Evolutionary conservation across 2,113 vertebrate species (phyloP), one percentile per base, ranked within the genome.

Genomic region (Tricholaema leucomelas): DNA sequence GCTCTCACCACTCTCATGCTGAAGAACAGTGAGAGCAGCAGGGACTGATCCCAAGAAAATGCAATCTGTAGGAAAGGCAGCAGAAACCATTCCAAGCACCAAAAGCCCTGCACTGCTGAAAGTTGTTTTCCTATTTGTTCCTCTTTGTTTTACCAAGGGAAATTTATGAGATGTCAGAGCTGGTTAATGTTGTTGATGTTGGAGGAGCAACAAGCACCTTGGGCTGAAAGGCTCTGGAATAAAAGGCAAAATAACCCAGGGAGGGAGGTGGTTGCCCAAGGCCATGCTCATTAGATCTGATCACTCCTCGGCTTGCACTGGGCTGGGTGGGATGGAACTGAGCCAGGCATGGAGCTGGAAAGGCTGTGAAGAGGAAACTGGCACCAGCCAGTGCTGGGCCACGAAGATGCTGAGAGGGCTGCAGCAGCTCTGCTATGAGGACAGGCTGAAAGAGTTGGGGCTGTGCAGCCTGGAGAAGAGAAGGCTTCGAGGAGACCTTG

Each of bases 111-210:
- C 5, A 21, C 52, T 42, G 46, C 79, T 73, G 84, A 18, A 91
- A 67, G 64, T 82, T 74, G 55, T 75, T 92, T 81, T 65, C 59
- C 65, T 91, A 12, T 90, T 92, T 91, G 66, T 65, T 81, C 77
- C 67, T 2, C 46, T 93, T 66, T 88, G 86, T 80, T 92, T 90
- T 59, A 95, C 81, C 90, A 72, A 71, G 81, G 84, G 87, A 92
- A 96, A 96, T 95, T 85, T 94, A 96, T 91, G 93, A 93, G 88
- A 55, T 91, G 90, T 93, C 95, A 85, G 90, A 91, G 73, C 81
- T 88, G 46, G 92, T 94, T 95, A 95, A 88, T 93, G 92, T 92
- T 95, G 92, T 94, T 96, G 93, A 58, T 85, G 85, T 66, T 81
- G 76, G 90, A 85, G 82, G 60, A 95, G 94, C 90, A 85, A 58